Evolutionary conservation across 2,797 vertebrate genomes (phyloP), one percentile per base, ranked within the genome.

Genomic region (Crocidura indochinensis): DNA sequence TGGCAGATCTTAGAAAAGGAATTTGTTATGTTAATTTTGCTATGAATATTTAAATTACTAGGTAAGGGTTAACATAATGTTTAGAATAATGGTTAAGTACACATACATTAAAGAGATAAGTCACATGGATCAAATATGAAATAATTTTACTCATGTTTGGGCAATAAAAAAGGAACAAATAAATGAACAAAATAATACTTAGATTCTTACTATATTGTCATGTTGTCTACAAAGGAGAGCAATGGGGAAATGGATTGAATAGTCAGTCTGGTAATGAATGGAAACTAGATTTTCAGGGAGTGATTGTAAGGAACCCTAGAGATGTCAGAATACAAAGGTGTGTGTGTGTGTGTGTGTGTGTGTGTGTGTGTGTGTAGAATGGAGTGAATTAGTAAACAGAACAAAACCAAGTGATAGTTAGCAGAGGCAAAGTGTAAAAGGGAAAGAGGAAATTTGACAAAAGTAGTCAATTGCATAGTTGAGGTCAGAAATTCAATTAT

Each of bases 41-140:
- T 4, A 49, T 84, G 38, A n/a, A 31, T 83, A 75, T 74, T 78
- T 26, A 84, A 69, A 92, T 84, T 65, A 81, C 78, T 87, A 81
- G 24, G 12, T 4, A 6, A 81, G 26, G 8, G 67, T 85, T 90
- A 79, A 67, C 93, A 71, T 68, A 71, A 22, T 60, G 4, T 31
- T 91, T 69, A n/a, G 3, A 51, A 56, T 76, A 24, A 47, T 1
- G 86, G 69, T 71, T 67, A 86, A 47, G 69, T n/a, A 17, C 0
- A 5, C 27, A 17, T 64, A 60, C 22, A 73, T 38, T 38, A 79
- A 90, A 12, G 31, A 26, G 47, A 44, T 46, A 72, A 46, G 14
- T 14, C 9, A 20, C 24, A 38, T 14, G 20, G 10, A 31, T 26
- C 19, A 47, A 44, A 24, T 72, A 24, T 22, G 22, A 46, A 71